Percentiles rank a stretch among this genome's conserved stretches.
These are phyloP conservation scores for Hippocampus guttulatus DNA, from an alignment of 2,113 vertebrate species.

Conservation along the genomic window DNA sequence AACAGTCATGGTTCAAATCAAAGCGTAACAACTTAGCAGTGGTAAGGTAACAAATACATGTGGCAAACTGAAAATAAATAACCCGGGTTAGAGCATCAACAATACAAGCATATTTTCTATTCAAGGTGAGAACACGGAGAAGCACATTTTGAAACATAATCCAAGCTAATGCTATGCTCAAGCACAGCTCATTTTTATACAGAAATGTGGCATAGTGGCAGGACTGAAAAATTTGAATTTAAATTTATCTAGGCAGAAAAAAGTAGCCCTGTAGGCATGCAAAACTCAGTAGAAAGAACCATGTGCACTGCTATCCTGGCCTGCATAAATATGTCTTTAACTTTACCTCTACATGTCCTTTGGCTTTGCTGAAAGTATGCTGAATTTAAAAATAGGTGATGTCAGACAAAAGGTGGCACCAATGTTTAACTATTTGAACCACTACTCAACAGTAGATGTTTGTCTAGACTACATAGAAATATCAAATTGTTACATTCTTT, in stretches of 20 bases:
- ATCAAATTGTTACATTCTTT: neutral
- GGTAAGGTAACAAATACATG: slow-evolving; percentile 12
- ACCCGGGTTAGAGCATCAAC: neutral
- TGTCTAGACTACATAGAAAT: neutral
- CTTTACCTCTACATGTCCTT: neutral
- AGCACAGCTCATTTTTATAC: slow-evolving; percentile 1
- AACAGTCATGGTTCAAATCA: neutral
- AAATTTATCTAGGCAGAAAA: slow-evolving; percentile 7
- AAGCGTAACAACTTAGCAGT: neutral
- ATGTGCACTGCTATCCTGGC: neutral
- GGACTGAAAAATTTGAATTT: slow-evolving; percentile 14
- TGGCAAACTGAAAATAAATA: slow-evolving; percentile 6
- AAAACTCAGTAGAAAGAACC: neutral
- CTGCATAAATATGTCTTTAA: neutral
- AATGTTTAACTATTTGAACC: no score
- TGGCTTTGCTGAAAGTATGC: neutral
- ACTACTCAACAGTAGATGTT: neutral
- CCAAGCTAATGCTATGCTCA: slow-evolving; percentile 4
- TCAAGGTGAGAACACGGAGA: neutral
- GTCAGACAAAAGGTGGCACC: no score
- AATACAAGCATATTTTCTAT: slow-evolving; percentile 8
- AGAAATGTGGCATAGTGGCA: slow-evolving; percentile 4
- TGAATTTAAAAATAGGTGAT: neutral
- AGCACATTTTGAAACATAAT: neutral
- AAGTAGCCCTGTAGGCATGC: neutral